Base-by-base conservation (phyloP, 2,113 vertebrate species). In the Argyrosomus japonicus region DNA sequence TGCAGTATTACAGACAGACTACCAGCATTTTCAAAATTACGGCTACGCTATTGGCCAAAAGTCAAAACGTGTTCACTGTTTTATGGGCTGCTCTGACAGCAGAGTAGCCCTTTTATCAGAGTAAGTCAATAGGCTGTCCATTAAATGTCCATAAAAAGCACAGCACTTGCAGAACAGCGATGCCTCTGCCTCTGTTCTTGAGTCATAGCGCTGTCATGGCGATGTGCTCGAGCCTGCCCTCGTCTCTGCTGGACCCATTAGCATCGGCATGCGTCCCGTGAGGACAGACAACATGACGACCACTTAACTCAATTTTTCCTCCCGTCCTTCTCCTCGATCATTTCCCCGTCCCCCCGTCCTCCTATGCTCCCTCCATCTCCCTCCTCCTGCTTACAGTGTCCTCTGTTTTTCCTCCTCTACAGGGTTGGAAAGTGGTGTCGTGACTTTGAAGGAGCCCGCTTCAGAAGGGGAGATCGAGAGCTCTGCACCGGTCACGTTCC, bases 361-460 rank as follows among this genome's bases (percentile, higher is more conserved):
- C n/a, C 47, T 6, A 1, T 81, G 32, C 71, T 72, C 25, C 17
- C 45, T 47, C 45, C 36, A 40, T 40, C 12, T 79, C 73, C 15
- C 47, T 81, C 67, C 62, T 56, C 68, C 10, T 9, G 9, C 73
- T 90, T 51, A 80, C 43, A 2, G n/a, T 69, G 19, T 54, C 47
- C 27, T 84, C 54, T 79, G 29, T 68, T 64, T 70, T 53, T 77
- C 10, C 90, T 80, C 67, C 29, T 65, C 70, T 62, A 18, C 92
- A 99, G 98, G 98, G 98, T 95, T 99, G 17, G 98, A 99, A 87
- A 96, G 95, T 0, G 98, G 98, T 0, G 94, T 89, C 0, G 97
- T 99, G 80, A 94, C 95, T 56, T 92, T 99, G 93, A 97, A 97
- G 92, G 96, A 98, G 54, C 98, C 97, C 0, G 85, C 86, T 74